phyloP scores from a whole-genome alignment of 1,140 invertebrate species.

The Zaprionus inermis region DNA sequence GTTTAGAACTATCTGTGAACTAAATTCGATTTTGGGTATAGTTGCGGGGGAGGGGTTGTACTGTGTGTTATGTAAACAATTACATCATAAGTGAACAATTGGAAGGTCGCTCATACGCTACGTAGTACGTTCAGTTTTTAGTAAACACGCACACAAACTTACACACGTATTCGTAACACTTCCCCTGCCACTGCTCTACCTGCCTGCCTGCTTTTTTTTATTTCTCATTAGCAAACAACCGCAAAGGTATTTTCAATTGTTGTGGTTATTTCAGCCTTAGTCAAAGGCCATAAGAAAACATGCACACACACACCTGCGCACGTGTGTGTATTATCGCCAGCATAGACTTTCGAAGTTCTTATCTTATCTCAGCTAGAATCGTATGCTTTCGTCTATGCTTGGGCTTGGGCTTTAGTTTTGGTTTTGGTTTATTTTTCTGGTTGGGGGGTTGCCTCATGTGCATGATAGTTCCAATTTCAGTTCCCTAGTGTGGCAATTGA shows the following conservation, averaged over 20 bases:
- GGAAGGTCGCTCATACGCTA: conserved; percentile 14
- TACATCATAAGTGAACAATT: conserved; percentile 38
- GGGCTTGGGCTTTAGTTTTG: conserved; percentile 12
- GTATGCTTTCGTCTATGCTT: conserved; percentile 47
- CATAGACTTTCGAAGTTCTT: conserved; percentile 16
- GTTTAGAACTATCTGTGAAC: neutral
- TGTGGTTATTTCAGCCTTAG: conserved; percentile 33
- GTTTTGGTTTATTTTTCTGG: neutral
- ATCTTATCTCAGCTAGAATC: conserved; percentile 45
- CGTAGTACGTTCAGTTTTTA: conserved; percentile 22
- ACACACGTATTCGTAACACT: neutral
- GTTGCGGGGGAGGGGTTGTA: neutral
- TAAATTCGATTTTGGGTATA: conserved; percentile 8
- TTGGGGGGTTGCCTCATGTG: conserved; percentile 21
- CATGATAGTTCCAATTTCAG: conserved; percentile 3
- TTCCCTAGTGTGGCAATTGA: conserved; percentile 22
- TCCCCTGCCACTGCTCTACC: neutral
- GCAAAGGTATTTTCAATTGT: conserved; percentile 41
- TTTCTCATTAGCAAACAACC: conserved; percentile 11
- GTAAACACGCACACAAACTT: neutral
- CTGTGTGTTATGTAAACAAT: conserved; percentile 30
- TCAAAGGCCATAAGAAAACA: conserved; percentile 16
- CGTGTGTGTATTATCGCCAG: conserved; percentile 14
- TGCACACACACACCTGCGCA: conserved; percentile 1
- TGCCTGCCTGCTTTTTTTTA: neutral